Evolutionary conservation across 2,888 invertebrate genomes (phyloP).

Genomic region (Ethmia dodecea): DNA sequence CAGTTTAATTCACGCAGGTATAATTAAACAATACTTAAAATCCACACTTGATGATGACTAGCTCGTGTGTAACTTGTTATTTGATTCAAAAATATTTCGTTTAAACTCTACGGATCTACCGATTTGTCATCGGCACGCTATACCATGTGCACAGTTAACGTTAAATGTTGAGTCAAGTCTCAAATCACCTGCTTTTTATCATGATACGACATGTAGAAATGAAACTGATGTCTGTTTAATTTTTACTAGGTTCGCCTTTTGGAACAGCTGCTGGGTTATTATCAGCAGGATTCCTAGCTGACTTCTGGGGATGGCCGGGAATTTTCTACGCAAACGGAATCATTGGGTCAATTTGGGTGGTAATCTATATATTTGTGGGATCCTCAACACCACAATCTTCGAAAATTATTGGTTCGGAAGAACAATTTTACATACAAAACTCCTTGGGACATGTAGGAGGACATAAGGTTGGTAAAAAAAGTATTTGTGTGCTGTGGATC

Average conservation of each 20-base stretch:
- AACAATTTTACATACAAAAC: conserved; percentile 80
- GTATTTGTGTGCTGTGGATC: too few species aligned
- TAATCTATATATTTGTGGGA: conserved; percentile 77
- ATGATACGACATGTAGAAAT: too few species aligned
- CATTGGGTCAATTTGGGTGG: conserved; percentile 72
- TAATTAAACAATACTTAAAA: too few species aligned
- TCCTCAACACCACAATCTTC: conserved; percentile 80
- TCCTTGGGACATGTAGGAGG: conserved; percentile 34
- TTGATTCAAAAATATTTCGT: too few species aligned
- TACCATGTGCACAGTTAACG: too few species aligned
- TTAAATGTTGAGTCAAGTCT: too few species aligned
- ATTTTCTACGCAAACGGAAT: conserved; percentile 81
- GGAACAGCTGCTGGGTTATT: conserved; percentile 79
- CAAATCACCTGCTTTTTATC: too few species aligned
- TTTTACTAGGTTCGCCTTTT: conserved; percentile 69
- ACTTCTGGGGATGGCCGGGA: conserved; percentile 80
- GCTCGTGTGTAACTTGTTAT: too few species aligned
- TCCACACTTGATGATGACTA: too few species aligned
- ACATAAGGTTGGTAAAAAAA: conserved; percentile 35
- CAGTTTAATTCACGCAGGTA: background rate
- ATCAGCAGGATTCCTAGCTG: conserved; percentile 56
- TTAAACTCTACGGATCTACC: too few species aligned
- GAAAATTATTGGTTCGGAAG: conserved; percentile 73
- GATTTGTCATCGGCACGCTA: too few species aligned
- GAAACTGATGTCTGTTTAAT: background rate